Conservation (phyloP, 2,888 invertebrate species). For the Plusia festucae region DNA sequence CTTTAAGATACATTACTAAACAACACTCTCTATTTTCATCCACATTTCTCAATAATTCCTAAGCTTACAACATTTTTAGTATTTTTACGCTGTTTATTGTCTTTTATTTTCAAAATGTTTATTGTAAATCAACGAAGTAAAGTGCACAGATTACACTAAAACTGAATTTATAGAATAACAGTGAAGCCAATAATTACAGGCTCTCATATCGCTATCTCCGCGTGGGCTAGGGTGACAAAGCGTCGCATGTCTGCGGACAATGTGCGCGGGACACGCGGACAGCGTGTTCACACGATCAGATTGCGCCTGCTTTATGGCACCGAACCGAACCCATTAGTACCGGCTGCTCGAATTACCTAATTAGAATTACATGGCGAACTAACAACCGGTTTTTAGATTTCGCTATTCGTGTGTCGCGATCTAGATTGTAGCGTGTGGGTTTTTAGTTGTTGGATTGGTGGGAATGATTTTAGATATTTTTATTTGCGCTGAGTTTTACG, state of each 20-base stretch:
- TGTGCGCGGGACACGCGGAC: constrained; percentile 79
- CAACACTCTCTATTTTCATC: neutral
- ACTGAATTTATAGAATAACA: constrained; percentile 51
- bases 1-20: constrained; percentile 1
- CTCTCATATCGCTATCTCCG: constrained; percentile 60
- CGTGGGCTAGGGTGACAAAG: constrained; percentile 85
- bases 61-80: neutral
- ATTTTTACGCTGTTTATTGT: neutral
- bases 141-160: constrained; percentile 27
- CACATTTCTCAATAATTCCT: neutral
- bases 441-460: constrained; percentile 37
- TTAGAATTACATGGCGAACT: constrained; percentile 83
- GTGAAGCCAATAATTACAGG: constrained; percentile 59
- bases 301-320: constrained; percentile 83
- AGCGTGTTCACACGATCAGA: constrained; percentile 88
- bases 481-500: constrained; percentile 37
- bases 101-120: neutral
- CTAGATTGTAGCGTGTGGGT: constrained; percentile 62
- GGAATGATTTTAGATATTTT: constrained; percentile 52
- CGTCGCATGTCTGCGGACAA: constrained; percentile 85
- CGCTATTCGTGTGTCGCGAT: constrained; percentile 66
- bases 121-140: neutral
- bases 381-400: constrained; percentile 73
- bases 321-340: constrained; percentile 82
- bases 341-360: constrained; percentile 85